These are phyloP conservation scores for Muntiacus muntjak DNA, from an alignment of 2,113 vertebrate genomes.

Conservation along the genomic window DNA sequence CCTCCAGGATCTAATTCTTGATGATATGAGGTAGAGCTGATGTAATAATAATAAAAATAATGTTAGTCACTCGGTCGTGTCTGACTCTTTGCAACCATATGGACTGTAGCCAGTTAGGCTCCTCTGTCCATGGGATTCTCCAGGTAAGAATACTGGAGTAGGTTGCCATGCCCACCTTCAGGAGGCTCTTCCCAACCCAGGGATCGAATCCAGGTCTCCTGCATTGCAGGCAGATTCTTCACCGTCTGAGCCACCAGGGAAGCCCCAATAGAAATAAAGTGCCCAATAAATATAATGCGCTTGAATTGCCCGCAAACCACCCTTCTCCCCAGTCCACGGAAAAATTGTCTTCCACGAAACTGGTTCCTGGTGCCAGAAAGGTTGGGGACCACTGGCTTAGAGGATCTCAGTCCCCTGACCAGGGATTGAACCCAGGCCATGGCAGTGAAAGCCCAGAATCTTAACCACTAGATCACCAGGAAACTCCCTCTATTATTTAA, in stretches of 20 bases:
- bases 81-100: neutral
- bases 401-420: neutral
- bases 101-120: neutral
- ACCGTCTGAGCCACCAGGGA: neutral
- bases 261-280: neutral
- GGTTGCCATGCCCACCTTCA: neutral
- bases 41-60: neutral
- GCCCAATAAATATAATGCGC: neutral
- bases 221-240: neutral
- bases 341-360: neutral
- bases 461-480: neutral
- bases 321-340: neutral
- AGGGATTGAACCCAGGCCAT: neutral
- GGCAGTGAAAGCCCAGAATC: neutral
- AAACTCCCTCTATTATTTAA: neutral
- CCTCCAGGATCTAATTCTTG: neutral
- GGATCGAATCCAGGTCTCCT: accelerated
- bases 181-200: neutral
- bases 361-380: neutral
- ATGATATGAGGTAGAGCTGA: neutral
- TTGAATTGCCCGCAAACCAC: neutral
- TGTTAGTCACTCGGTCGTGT: neutral
- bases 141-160: neutral
- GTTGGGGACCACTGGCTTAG: neutral
- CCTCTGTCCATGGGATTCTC: neutral